Evolutionary conservation across 2,113 vertebrate genomes (phyloP).

Genomic region (Oreochromis aureus): DNA sequence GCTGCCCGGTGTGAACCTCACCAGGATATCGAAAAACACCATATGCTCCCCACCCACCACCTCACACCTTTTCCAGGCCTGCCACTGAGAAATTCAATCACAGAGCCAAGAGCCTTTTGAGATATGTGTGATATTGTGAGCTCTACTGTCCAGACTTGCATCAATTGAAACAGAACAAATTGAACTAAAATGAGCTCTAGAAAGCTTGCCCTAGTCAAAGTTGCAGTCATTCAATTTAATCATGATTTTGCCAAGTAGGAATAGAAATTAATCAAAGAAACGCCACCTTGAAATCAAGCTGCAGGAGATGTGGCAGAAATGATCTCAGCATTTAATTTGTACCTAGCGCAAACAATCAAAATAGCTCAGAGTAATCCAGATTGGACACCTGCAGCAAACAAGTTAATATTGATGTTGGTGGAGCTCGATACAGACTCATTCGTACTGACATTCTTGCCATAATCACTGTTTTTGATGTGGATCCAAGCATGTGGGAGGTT

Average conservation of each 20-base stretch:
- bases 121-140: not conserved
- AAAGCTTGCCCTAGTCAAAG: not conserved
- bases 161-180: not conserved
- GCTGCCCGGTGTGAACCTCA: constrained; percentile 28
- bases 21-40: constrained; percentile 49
- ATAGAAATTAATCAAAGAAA: not conserved
- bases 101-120: not conserved
- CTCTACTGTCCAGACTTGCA: not conserved
- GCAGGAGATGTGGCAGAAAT: not conserved
- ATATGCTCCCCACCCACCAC: constrained; percentile 59
- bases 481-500: not conserved
- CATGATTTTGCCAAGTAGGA: not conserved
- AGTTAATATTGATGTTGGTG: not conserved
- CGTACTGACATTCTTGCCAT: not conserved
- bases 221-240: not conserved
- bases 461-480: not conserved
- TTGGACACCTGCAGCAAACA: not conserved
- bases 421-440: not conserved
- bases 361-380: not conserved
- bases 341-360: not conserved
- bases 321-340: not conserved
- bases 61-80: constrained; percentile 27
- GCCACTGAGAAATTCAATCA: constrained; percentile 15
- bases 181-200: not conserved
- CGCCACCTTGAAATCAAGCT: not conserved